Base-by-base conservation (phyloP, 2,888 invertebrate genomes). In the Lochmaea crataegi region DNA sequence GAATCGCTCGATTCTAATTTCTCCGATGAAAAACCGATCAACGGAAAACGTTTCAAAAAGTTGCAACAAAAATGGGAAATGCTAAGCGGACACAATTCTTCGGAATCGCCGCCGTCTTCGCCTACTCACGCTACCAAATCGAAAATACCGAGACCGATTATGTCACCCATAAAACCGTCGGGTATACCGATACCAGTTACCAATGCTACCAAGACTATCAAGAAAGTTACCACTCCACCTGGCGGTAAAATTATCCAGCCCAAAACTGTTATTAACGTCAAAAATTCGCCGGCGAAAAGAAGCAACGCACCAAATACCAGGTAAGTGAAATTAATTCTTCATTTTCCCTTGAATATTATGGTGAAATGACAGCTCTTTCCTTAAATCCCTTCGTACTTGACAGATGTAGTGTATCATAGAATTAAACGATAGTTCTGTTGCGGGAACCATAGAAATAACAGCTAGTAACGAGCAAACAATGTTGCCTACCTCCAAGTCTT, bases 41-140 rank as follows among this genome's bases (percentile, higher is more conserved):
- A 90, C 66, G 92, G 91, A 22, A 90, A 90, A 74, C 92, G 93
- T 82, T 95, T 94, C 87, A 90, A 92, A 26, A 90, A 92, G 76
- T 87, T 95, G 73, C 94, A 94, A 82, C 91, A 93, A 83, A 93
- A 93, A 82, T 95, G 95, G 95, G 94, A 95, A 84, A 90, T 93
- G 87, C 88, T 94, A 77, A 92, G 92, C 78, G 89, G 89, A 12
- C 88, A 88, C 65, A 89, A 89, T 53, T 82, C 81, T 9, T 84
- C 83, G 51, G 89, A 89, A 57, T 76, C 78, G 2, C 87, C 87
- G 0, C 83, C 83, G 5, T 86, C 85, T 51, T 88, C 88, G 2
- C 88, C 89, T 0, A 87, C 87, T 14, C 79, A 78, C 71, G 76
- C 78, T 2, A 80, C 84, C 12, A 92, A 92, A 74, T 94, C 94